Evolutionary conservation across 1,140 invertebrate species (phyloP).

Genomic region (Hypsibius dujardini): DNA sequence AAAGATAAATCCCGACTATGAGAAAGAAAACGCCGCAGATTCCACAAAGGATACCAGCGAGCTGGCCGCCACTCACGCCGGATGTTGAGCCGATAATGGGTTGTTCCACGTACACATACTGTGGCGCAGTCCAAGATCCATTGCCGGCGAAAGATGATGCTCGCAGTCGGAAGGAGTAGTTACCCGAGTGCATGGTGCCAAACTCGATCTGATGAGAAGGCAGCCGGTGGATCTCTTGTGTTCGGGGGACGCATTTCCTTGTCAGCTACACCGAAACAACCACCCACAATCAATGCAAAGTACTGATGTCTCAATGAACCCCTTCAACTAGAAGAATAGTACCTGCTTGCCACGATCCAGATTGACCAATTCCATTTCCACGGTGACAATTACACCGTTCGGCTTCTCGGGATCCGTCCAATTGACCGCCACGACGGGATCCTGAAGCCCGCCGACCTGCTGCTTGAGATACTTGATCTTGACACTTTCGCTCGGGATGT

Average conservation of each 20-base stretch:
- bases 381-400: too few species aligned
- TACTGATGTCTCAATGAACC: too few species aligned
- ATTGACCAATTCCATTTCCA: too few species aligned
- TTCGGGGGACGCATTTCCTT: constrained; percentile 20
- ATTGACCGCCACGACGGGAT: too few species aligned
- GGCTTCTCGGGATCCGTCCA: too few species aligned
- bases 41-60: constrained; percentile 26
- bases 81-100: constrained; percentile 21
- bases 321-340: too few species aligned
- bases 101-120: constrained; percentile 47
- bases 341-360: too few species aligned
- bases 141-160: constrained; percentile 58
- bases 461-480: too few species aligned
- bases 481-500: constrained; percentile 27
- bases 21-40: constrained; percentile 26
- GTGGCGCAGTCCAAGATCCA: constrained; percentile 46
- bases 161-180: constrained; percentile 57
- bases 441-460: too few species aligned
- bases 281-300: too few species aligned
- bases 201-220: constrained; percentile 25
- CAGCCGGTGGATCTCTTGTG: constrained; percentile 24
- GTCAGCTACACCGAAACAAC: too few species aligned
- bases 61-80: constrained; percentile 10
- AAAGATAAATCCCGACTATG: constrained; percentile 19
- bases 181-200: constrained; percentile 50